These are phyloP conservation scores for Heliconius eleuchia DNA, from an alignment of 1,140 invertebrate species.

Conservation along the genomic window DNA sequence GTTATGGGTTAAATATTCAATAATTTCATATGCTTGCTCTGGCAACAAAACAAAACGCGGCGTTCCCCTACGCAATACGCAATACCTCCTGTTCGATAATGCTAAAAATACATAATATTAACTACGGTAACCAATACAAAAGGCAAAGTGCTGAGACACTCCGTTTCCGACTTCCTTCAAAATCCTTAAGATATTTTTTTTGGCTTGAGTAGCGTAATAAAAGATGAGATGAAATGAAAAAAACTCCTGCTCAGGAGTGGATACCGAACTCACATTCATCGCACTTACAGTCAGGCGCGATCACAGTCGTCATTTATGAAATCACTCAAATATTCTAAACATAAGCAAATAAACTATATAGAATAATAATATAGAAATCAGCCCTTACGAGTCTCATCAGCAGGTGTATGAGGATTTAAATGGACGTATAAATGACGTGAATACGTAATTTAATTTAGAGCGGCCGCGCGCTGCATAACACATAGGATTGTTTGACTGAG, in stretches of 20 bases:
- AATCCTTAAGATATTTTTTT: no score
- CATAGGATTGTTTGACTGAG: not conserved
- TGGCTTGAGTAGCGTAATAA: no score
- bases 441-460: conserved; percentile 13
- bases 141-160: no score
- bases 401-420: conserved; percentile 13
- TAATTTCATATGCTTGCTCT: not conserved
- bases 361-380: not conserved
- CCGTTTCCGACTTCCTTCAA: no score
- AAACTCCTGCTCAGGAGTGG: no score
- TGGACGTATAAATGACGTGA: conserved; percentile 13
- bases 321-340: not conserved
- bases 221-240: no score
- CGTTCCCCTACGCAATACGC: not conserved
- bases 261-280: no score
- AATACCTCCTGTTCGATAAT: no score
- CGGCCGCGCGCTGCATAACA: conserved; percentile 7
- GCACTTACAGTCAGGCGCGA: no score
- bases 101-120: no score
- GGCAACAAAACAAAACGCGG: not conserved
- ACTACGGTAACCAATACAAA: no score
- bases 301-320: no score
- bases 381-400: conserved; percentile 5
- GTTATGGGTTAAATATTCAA: not conserved
- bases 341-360: not conserved